phyloP scores from a whole-genome alignment of 2,888 invertebrate genomes.

The Quadroppia sp. region DNA sequence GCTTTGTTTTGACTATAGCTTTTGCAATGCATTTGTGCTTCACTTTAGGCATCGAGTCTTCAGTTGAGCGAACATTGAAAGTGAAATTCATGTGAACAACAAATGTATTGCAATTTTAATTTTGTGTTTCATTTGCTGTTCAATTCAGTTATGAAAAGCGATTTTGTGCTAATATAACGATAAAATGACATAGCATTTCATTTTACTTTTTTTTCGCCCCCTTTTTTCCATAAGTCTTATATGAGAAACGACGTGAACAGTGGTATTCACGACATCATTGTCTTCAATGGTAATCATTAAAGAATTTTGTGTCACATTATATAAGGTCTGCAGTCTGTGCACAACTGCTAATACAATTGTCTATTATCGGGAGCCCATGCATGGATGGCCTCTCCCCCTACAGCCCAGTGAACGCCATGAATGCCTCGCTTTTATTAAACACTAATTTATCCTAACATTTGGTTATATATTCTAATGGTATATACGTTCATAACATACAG shows the following conservation, averaged over 20 bases:
- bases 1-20: too few relatives aligned
- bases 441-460: constrained; percentile 8
- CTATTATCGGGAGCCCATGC: constrained; percentile 13
- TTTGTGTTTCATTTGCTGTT: too few relatives aligned
- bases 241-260: too few relatives aligned
- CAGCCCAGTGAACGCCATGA: neutral
- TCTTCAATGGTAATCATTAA: neutral
- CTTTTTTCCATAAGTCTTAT: too few relatives aligned
- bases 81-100: neutral
- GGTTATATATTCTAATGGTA: neutral
- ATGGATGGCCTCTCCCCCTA: constrained; percentile 8
- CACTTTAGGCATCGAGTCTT: neutral
- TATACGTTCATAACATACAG: neutral
- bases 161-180: too few relatives aligned
- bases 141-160: too few relatives aligned
- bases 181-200: too few relatives aligned
- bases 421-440: neutral
- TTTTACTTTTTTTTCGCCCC: too few relatives aligned
- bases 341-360: neutral
- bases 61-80: neutral
- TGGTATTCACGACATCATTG: too few relatives aligned
- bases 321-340: neutral
- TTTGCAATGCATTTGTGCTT: neutral
- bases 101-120: neutral
- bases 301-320: neutral